Conservation (phyloP, 2,888 invertebrate species). For the Rhaphigaster nebulosa region DNA sequence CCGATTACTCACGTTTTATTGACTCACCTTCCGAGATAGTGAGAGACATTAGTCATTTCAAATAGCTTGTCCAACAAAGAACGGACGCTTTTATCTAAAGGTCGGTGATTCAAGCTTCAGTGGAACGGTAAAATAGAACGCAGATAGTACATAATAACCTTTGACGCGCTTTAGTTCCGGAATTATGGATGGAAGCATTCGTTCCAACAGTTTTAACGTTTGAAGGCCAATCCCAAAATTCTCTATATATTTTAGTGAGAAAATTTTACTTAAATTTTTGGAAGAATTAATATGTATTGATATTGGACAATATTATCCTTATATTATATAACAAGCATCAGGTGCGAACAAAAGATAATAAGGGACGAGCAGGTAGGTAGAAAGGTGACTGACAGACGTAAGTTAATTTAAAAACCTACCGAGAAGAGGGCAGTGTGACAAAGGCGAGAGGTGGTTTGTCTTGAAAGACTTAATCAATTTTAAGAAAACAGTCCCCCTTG, state of each 20-base stretch:
- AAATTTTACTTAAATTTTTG: no score
- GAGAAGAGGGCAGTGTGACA: no score
- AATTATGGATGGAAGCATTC: not conserved
- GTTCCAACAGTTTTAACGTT: not conserved
- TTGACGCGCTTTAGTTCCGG: not conserved
- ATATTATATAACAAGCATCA: no score
- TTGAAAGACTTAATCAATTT: no score
- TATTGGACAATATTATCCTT: no score
- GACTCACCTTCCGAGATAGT: not conserved
- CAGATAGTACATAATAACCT: slow-evolving; percentile 3
- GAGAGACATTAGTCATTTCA: slow-evolving; percentile 33
- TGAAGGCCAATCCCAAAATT: not conserved
- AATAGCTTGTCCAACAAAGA: slow-evolving; percentile 14
- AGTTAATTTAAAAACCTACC: no score
- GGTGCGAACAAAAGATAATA: no score
- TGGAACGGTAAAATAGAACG: slow-evolving; percentile 1
- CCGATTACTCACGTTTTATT: not conserved
- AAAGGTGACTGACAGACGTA: no score
- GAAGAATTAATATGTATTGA: no score
- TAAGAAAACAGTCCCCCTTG: no score
- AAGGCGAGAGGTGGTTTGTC: no score
- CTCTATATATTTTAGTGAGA: not conserved
- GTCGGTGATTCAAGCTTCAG: slow-evolving; percentile 15
- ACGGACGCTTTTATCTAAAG: slow-evolving; percentile 30
- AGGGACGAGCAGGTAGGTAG: no score